Base-by-base conservation (phyloP, 2,888 invertebrate genomes). In the Cheilosia vulpina region DNA sequence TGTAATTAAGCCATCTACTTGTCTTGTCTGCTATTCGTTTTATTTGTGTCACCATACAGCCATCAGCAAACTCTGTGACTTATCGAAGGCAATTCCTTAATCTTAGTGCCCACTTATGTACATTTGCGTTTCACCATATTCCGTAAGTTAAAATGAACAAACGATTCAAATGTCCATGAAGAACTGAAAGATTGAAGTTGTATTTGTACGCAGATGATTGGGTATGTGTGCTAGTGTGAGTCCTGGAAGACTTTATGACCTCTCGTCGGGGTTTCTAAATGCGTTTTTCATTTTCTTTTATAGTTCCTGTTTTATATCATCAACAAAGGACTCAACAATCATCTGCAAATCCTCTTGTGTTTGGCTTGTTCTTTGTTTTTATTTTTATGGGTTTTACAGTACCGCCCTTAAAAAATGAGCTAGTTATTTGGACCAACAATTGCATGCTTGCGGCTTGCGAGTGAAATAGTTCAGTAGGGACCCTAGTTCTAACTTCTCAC, bases 311-410 rank as follows among this genome's bases (percentile, higher is more conserved):
- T 81, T 81, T 69, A 47, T 80, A 15, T 38, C 53, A 58, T 60
- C 21, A 65, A 82, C 75, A 82, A 82, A 77, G 63, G 77, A 72
- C 66, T 60, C 43, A 31, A 45, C 38, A 31, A 71, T 71, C 55
- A 72, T 57, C 38, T 63, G 50, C 38, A 24, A 21, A 58, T 38
- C 24, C 6, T 15, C 19, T 31, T 41, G 47, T 31, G 9, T 24
- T 15, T 38, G n/a, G 41, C 53, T 53, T 41, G 11, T 19, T 27
- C 17, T 24, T 4, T 50, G 9, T 34, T 31, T 9, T 9, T n/a
- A 65, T 34, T 41, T n/a, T 72, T 71, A 6, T 65, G 7, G 9
- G 9, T 7, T 4, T n/a, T 55, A 82, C 77, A 65, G 69, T 77
- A 27, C 13, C 13, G 21, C 17, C 31, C 0, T 11, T 1, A 21